Evolutionary conservation across 2,797 vertebrate genomes (phyloP).

Genomic region (Chloroceryle inda): DNA sequence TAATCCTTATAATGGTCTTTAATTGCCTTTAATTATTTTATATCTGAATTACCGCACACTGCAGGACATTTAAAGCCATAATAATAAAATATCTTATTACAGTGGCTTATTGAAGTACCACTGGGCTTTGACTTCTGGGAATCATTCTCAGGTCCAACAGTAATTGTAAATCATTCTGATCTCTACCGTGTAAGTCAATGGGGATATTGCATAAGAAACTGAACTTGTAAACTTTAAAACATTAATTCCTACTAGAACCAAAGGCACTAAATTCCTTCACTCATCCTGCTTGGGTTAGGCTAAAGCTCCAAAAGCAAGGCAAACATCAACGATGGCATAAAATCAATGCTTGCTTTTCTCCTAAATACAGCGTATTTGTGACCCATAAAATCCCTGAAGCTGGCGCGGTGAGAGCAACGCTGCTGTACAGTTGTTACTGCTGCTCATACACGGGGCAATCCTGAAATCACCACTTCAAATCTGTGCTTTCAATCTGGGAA

Average conservation of each 20-base stretch:
- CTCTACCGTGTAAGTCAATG: constrained; percentile 1
- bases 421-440: background rate
- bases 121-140: constrained; percentile 65
- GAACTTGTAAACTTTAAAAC: constrained; percentile 54
- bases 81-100: constrained; percentile 77
- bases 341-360: constrained; percentile 36
- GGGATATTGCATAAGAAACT: background rate
- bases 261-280: background rate
- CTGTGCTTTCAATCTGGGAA: background rate
- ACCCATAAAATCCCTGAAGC: background rate
- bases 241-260: constrained; percentile 3
- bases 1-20: constrained; percentile 75
- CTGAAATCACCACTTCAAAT: background rate
- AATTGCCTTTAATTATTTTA: constrained; percentile 82
- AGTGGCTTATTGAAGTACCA: constrained; percentile 62
- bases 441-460: background rate
- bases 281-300: background rate
- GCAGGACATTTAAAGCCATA: constrained; percentile 74
- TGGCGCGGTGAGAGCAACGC: background rate
- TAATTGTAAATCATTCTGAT: constrained; percentile 68
- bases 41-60: constrained; percentile 74
- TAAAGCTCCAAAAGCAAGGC: constrained; percentile 4
- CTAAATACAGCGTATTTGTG: background rate
- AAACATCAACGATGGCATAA: constrained; percentile 18
- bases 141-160: constrained; percentile 44